These are phyloP conservation scores for Eulemur macaco DNA, from an alignment of 2,113 vertebrate species.

Conservation along the genomic window DNA sequence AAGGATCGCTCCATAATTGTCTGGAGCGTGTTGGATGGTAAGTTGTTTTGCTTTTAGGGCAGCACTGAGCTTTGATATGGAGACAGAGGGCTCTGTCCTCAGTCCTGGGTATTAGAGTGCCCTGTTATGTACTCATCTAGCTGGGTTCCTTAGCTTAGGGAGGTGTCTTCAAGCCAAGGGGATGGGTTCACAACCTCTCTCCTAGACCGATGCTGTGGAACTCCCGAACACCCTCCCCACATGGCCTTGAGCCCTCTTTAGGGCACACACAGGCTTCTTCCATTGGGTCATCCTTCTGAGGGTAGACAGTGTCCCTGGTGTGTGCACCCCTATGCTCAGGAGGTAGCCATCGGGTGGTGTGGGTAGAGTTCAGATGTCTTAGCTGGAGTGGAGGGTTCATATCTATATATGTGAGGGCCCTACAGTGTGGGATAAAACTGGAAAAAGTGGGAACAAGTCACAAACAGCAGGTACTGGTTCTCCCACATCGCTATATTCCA, in stretches of 20 bases:
- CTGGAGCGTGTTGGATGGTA: slow-evolving; percentile 86
- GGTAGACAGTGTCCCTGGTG: fast-evolving
- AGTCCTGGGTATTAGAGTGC: no score
- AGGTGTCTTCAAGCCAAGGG: not conserved
- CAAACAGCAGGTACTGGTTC: not conserved
- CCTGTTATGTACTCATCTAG: not conserved
- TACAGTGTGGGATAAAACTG: not conserved
- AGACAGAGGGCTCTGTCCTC: not conserved
- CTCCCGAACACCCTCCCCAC: not conserved
- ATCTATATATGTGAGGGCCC: not conserved
- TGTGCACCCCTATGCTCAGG: not conserved
- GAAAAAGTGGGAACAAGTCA: not conserved
- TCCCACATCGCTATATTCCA: not conserved
- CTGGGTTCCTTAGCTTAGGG: not conserved
- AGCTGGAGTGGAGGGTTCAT: not conserved
- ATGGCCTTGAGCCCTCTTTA: not conserved
- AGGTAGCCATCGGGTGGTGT: not conserved
- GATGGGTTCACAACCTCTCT: not conserved
- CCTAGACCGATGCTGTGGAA: not conserved
- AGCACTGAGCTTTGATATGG: not conserved
- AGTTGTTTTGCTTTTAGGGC: slow-evolving; percentile 31
- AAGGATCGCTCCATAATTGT: slow-evolving; percentile 87
- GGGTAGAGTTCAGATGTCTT: not conserved
- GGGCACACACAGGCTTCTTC: not conserved
- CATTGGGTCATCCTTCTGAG: not conserved